Evolutionary conservation across 1,140 invertebrate species (phyloP).

Genomic region (Chrysoperla carnea): DNA sequence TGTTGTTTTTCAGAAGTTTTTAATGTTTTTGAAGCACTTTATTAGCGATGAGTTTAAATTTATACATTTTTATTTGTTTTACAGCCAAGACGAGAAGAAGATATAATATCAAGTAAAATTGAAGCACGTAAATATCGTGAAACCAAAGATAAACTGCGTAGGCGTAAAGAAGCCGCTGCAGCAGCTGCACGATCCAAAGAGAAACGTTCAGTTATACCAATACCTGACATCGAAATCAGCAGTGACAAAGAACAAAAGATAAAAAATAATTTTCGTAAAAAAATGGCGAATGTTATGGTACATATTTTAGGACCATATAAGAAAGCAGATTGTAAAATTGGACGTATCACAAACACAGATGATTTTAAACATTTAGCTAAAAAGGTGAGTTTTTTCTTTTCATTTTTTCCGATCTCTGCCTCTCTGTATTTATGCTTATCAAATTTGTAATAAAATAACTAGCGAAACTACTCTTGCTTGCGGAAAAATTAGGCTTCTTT

Average conservation of each 20-base stretch:
- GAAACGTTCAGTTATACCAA: slow-evolving; percentile 13
- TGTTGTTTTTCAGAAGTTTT: too few species aligned
- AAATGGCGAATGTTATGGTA: slow-evolving; percentile 82
- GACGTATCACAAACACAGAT: slow-evolving; percentile 71
- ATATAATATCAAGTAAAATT: slow-evolving; percentile 46
- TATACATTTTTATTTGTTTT: slow-evolving; percentile 7
- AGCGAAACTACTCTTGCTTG: too few species aligned
- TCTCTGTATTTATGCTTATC: too few species aligned
- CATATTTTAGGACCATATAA: slow-evolving; percentile 78
- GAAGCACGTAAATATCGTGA: slow-evolving; percentile 49
- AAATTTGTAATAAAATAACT: too few species aligned
- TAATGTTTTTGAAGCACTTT: too few species aligned
- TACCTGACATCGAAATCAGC: slow-evolving; percentile 24
- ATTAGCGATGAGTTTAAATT: too few species aligned
- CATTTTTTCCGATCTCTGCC: too few species aligned
- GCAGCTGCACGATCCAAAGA: slow-evolving; percentile 10
- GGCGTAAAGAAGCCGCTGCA: slow-evolving; percentile 37
- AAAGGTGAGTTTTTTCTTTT: slow-evolving; percentile 53
- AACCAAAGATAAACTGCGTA: slow-evolving; percentile 57
- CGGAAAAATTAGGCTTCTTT: too few species aligned
- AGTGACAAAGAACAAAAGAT: slow-evolving; percentile 40
- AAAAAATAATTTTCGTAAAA: slow-evolving; percentile 74
- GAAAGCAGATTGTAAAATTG: slow-evolving; percentile 65
- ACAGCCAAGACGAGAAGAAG: slow-evolving; percentile 58
- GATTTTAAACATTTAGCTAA: slow-evolving; percentile 93